Evolutionary conservation across 2,113 vertebrate genomes (phyloP).

Genomic region (Oncorhynchus nerka): DNA sequence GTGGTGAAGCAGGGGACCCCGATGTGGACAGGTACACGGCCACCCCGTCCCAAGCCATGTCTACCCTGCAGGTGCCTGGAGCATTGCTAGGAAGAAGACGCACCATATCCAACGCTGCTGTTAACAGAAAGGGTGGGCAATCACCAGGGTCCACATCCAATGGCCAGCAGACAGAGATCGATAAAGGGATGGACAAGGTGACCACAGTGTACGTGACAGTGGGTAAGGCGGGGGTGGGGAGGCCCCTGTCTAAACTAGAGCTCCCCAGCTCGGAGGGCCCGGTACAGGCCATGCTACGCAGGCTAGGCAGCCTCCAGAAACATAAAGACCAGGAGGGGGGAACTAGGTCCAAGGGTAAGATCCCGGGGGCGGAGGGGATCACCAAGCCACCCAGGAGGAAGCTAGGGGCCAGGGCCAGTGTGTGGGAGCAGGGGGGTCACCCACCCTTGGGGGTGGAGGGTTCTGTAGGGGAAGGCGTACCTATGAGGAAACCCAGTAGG

Average conservation of each 20-base stretch:
- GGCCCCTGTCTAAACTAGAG: constrained; percentile 54
- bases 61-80: constrained; percentile 38
- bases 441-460: constrained; percentile 35
- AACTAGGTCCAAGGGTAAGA: constrained; percentile 55
- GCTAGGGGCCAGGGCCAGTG: constrained; percentile 66
- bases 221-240: constrained; percentile 70
- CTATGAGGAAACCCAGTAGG: constrained; percentile 59
- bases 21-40: constrained; percentile 51
- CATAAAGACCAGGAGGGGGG: constrained; percentile 68
- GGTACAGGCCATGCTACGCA: constrained; percentile 81
- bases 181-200: constrained; percentile 49
- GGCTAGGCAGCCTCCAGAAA: constrained; percentile 85
- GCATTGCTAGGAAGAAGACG: constrained; percentile 52
- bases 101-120: constrained; percentile 64
- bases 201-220: constrained; percentile 88
- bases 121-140: constrained; percentile 65
- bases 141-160: constrained; percentile 62
- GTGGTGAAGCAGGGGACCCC: constrained; percentile 34
- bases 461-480: not conserved
- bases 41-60: constrained; percentile 29
- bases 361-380: constrained; percentile 54
- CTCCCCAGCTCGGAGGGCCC: constrained; percentile 70
- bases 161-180: constrained; percentile 36
- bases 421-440: constrained; percentile 61
- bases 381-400: constrained; percentile 82